phyloP scores from a whole-genome alignment of 2,113 vertebrate genomes.

The Hipposideros armiger region DNA sequence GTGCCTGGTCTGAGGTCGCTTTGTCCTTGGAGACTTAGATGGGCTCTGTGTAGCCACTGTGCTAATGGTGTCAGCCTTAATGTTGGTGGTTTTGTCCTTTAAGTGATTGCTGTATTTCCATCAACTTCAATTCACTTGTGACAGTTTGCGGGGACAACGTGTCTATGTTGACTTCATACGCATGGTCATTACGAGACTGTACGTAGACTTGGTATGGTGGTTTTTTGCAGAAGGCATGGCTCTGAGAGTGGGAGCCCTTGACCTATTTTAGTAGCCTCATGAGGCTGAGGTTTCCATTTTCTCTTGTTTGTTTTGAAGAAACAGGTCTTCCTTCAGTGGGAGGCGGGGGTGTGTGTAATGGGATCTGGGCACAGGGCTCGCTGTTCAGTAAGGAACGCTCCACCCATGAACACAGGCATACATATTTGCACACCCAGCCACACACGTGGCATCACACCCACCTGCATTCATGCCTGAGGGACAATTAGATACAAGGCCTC shows the following conservation, averaged over 20 bases:
- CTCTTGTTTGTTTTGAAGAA: neutral
- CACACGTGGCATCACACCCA: rapidly evolving
- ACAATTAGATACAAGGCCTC: neutral
- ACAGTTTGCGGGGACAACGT: too few relatives aligned
- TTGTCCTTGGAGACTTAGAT: too few relatives aligned
- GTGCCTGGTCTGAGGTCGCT: too few relatives aligned
- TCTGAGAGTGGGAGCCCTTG: neutral
- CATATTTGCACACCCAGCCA: too few relatives aligned
- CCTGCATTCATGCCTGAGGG: neutral
- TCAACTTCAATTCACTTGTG: too few relatives aligned
- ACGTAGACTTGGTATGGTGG: too few relatives aligned
- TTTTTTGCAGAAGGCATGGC: too few relatives aligned
- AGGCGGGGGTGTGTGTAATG: neutral
- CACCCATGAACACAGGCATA: rapidly evolving
- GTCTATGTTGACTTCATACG: too few relatives aligned
- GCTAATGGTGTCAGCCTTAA: neutral
- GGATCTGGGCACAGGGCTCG: rapidly evolving
- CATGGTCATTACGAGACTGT: too few relatives aligned
- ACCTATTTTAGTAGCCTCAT: neutral
- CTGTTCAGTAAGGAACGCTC: neutral
- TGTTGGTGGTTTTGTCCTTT: neutral
- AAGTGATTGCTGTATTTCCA: too few relatives aligned
- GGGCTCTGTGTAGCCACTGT: too few relatives aligned
- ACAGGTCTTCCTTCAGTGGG: neutral
- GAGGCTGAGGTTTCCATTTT: neutral